Base-by-base conservation (phyloP, 2,113 vertebrate species). In the Apistogramma diplotaenia region DNA sequence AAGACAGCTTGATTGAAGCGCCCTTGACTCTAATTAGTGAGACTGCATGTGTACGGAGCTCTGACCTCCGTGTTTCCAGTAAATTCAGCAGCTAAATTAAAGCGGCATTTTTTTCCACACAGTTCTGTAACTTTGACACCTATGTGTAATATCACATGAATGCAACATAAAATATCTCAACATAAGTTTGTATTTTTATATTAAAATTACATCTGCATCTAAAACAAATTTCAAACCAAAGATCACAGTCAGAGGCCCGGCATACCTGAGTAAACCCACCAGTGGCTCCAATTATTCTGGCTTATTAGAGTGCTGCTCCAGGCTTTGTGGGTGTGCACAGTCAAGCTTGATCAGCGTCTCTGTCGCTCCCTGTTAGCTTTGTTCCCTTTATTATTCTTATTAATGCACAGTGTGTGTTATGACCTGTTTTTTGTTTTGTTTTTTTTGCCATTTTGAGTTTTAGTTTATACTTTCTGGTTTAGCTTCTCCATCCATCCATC, bases 1-100 rank as follows among this genome's bases (percentile, higher is more conserved):
- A 53, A 61, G 67, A 53, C 58, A 27, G 23, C n/a, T 78, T 86
- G 43, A 82, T 78, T 82, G 59, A 82, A 71, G 19, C 56, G 71
- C 60, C 56, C 55, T 79, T 83, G 56, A 79, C 61, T 60, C n/a
- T 23, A 67, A 31, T 70, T 70, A 70, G 25, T 70, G 43, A 51
- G 43, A 23, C 15, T 51, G 13, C 12, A 51, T 78, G 67, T 58
- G 16, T 13, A 18, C 25, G 40, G 53, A 74, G 10, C 49, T 58
- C 15, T 16, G 76, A 73, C 58, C 18, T 35, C 35, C 27, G 8
- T 15, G 49, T 23, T 54, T 59, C 74, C 5, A 23, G 6, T 49
- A 18, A 25, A 40, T 57, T 70, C 13, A 57, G 9, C 15, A 16
- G 57, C 10, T 74, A 35, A 62, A 78, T 49, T n/a, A 73, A 18